phyloP scores from a whole-genome alignment of 1,140 invertebrate genomes.

The Drosophila littoralis region DNA sequence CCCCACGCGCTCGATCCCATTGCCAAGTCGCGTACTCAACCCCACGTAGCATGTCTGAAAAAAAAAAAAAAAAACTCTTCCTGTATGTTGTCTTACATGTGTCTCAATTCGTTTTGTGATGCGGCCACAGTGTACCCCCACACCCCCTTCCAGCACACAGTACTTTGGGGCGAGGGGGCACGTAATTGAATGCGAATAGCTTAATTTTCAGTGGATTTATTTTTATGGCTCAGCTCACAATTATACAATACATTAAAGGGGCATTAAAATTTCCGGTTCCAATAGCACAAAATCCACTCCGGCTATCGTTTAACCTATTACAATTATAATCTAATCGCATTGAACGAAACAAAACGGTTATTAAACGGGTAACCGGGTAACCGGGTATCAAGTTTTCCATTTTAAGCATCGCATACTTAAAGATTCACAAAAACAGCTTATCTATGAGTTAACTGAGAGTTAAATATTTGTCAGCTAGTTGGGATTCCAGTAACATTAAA shows the following conservation, averaged over 20 bases:
- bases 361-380: not conserved
- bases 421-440: not conserved
- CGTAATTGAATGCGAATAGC: constrained; percentile 80
- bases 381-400: no score
- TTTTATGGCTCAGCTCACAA: constrained; percentile 58
- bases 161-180: constrained; percentile 25
- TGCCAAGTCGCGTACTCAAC: no score
- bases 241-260: constrained; percentile 64
- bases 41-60: no score
- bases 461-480: not conserved
- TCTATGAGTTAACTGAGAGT: no score
- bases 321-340: constrained; percentile 31
- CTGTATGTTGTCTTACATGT: constrained; percentile 68
- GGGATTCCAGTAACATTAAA: no score
- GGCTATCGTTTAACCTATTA: constrained; percentile 40
- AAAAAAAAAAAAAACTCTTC: constrained; percentile 42
- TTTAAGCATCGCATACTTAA: no score
- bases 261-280: constrained; percentile 68
- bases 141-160: no score
- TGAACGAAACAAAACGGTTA: constrained; percentile 8
- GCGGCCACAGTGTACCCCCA: not conserved
- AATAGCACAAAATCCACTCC: constrained; percentile 6
- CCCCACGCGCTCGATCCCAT: not conserved
- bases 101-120: constrained; percentile 43
- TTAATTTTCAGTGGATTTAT: constrained; percentile 71